Percentiles rank a stretch among this genome's conserved stretches.
Evolutionary conservation across 2,888 invertebrate species (phyloP).

Genomic region (Autographa gamma): DNA sequence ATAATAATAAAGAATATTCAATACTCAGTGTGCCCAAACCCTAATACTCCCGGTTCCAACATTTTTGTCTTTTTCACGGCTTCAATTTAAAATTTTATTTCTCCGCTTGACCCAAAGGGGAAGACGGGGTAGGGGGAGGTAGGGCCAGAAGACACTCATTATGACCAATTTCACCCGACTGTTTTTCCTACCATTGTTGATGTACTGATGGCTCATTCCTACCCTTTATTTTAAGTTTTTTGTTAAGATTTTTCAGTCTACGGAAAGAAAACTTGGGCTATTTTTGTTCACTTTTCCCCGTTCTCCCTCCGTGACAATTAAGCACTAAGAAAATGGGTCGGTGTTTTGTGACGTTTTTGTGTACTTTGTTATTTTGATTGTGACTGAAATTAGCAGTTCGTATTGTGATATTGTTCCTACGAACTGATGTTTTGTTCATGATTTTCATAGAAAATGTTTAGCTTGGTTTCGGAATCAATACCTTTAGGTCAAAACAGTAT

Average conservation of each 20-base stretch:
- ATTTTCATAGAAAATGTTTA: slow-evolving; percentile 12
- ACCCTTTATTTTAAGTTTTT: slow-evolving; percentile 76
- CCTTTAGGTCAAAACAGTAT: not conserved
- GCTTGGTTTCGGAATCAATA: not conserved
- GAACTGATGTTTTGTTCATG: slow-evolving; percentile 9
- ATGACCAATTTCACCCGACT: slow-evolving; percentile 86
- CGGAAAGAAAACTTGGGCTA: slow-evolving; percentile 60
- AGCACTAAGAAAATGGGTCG: slow-evolving; percentile 60
- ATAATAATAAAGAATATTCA: not conserved
- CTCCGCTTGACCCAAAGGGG: slow-evolving; percentile 83
- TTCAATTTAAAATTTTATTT: slow-evolving; percentile 87
- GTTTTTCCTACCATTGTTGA: slow-evolving; percentile 78
- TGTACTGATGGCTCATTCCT: slow-evolving; percentile 79
- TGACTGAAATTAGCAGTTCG: slow-evolving; percentile 57
- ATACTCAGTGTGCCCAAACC: slow-evolving; percentile 39
- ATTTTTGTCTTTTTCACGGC: slow-evolving; percentile 85
- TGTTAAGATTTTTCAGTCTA: slow-evolving; percentile 64
- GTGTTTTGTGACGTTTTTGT: slow-evolving; percentile 46
- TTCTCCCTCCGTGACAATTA: slow-evolving; percentile 58
- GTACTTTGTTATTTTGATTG: slow-evolving; percentile 49
- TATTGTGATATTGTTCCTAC: slow-evolving; percentile 29
- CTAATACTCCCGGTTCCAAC: slow-evolving; percentile 66
- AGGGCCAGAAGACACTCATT: slow-evolving; percentile 81
- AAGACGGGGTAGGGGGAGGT: slow-evolving; percentile 58
- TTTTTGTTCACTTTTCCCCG: slow-evolving; percentile 54